Conservation (phyloP, 2,113 vertebrate genomes). For the Bubo bubo region DNA sequence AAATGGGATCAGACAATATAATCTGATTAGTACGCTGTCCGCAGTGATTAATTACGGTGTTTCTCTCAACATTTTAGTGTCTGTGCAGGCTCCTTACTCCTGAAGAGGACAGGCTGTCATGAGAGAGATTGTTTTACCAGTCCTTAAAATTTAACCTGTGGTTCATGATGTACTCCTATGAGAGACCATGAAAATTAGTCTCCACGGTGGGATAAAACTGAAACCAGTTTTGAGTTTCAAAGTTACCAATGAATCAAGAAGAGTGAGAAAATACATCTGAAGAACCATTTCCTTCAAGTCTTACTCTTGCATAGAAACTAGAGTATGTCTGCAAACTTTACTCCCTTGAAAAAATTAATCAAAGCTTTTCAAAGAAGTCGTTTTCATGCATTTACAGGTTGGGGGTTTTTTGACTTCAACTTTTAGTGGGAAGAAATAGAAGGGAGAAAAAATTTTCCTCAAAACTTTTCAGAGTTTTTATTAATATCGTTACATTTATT, state of each 20-base stretch:
- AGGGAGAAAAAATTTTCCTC: background rate
- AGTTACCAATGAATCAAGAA: background rate
- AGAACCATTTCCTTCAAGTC: background rate
- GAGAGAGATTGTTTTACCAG: background rate
- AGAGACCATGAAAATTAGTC: background rate
- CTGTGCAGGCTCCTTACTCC: background rate
- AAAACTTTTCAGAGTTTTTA: background rate
- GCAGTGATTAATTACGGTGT: background rate
- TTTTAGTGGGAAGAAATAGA: background rate
- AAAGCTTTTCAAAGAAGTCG: background rate
- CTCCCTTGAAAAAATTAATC: background rate
- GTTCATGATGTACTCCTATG: background rate
- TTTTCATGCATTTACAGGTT: background rate
- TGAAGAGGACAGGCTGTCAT: background rate
- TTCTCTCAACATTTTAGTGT: background rate
- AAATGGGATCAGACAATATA: background rate
- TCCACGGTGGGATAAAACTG: background rate
- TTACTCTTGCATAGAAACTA: background rate
- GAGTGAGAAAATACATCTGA: background rate
- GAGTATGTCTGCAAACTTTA: background rate
- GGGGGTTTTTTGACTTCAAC: background rate
- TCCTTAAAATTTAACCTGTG: conserved; percentile 6
- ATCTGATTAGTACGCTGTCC: background rate
- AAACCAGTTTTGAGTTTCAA: conserved; percentile 4
- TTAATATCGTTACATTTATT: background rate